Evolutionary conservation across 2,113 vertebrate species (phyloP), one percentile per base, ranked within the genome.

Genomic region (Tachysurus vachellii): DNA sequence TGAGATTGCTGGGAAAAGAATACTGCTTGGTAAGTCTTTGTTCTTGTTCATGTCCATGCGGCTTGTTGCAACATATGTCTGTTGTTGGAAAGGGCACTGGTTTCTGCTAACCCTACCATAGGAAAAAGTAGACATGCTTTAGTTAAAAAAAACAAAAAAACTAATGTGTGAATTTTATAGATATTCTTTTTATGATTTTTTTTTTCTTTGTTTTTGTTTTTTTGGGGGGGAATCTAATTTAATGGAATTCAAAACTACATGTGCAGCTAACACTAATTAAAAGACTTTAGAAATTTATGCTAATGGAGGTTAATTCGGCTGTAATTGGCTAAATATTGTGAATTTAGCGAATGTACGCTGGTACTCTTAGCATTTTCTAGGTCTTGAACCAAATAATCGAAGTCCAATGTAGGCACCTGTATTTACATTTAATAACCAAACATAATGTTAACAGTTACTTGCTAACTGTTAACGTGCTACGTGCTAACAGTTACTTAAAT

Each of bases 1-100:
- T 53, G 28, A 50, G 42, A 11, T 26, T 23, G 62, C 50, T 87
- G 89, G 88, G 84, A 86, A 90, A 91, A 87, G 94, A 95, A 95
- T 93, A 92, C 93, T 82, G 8, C 94, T 89, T 88, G 93, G 95
- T 95, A 94, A 95, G 94, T 94, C 16, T 31, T 86, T 86, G 1
- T 89, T 88, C 76, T 59, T 85, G 73, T 75, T 82, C 76, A 56
- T 83, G 73, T 70, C 68, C 5, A 28, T 64, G 19, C 57, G 42
- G 36, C 23, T 47, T 88, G 68, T 68, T 87, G 75, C 80, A 56
- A n/a, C 81, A 87, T 85, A 90, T 90, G 91, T 89, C 86, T 91
- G 90, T 90, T 90, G 88, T 86, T 87, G 82, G 28, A 66, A 85
- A 53, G 19, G 21, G 50, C 10, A 12, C 8, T 57, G 1, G 42